phyloP scores from a whole-genome alignment of 2,888 invertebrate genomes.

The Caenorhabditis sulstoni region DNA sequence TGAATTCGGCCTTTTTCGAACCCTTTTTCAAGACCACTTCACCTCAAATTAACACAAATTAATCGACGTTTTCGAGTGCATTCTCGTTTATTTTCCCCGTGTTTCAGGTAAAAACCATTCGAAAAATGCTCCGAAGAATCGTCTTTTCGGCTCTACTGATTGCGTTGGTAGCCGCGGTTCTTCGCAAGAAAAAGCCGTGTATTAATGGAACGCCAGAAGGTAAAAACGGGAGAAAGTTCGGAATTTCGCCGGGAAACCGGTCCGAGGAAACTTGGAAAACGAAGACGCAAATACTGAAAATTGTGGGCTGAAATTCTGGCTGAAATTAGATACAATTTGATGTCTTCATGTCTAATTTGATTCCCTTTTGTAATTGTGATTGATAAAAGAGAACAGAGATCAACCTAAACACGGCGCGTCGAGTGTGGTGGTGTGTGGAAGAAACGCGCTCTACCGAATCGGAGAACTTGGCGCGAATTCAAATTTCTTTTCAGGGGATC shows the following conservation, averaged over 20 bases:
- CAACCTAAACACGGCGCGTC: too few species aligned
- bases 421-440: too few species aligned
- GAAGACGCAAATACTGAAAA: too few species aligned
- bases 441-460: too few species aligned
- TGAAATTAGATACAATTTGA: too few species aligned
- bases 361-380: too few species aligned
- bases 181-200: constrained; percentile 58
- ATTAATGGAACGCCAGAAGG: constrained; percentile 66
- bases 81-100: not conserved
- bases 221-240: too few species aligned
- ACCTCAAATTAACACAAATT: constrained; percentile 6
- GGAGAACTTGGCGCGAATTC: too few species aligned
- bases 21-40: constrained; percentile 18
- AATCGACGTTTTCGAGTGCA: constrained; percentile 3
- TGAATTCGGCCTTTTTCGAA: constrained; percentile 1
- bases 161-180: constrained; percentile 47
- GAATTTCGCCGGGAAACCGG: not conserved
- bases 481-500: constrained; percentile 49
- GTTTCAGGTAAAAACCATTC: constrained; percentile 38
- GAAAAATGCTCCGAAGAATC: constrained; percentile 41
- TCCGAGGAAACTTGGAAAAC: too few species aligned
- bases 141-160: constrained; percentile 50
- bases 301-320: too few species aligned
- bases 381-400: too few species aligned
- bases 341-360: too few species aligned